Evolutionary conservation across 2,888 invertebrate genomes (phyloP).

Genomic region (Invenusta paracnida): DNA sequence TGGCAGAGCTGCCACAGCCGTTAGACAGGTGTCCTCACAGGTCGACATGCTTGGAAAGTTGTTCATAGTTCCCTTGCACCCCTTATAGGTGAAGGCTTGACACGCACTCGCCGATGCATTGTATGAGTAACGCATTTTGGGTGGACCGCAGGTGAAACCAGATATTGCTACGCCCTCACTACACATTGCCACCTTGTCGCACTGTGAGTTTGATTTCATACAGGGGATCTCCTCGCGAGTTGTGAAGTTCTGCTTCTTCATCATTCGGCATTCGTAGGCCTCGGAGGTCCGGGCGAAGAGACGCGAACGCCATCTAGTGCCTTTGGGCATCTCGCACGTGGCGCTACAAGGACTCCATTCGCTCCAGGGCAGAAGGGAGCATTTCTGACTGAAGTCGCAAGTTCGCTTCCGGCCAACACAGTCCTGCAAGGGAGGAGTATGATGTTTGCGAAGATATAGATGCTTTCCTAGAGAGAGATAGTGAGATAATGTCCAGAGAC

Average conservation of each 20-base stretch:
- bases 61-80: slow-evolving; percentile 82
- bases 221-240: not conserved
- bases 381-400: slow-evolving; percentile 25
- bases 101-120: slow-evolving; percentile 71
- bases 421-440: not conserved
- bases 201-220: not conserved
- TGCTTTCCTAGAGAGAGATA: too few species aligned
- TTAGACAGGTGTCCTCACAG: not conserved
- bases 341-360: slow-evolving; percentile 39
- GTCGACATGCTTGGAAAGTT: slow-evolving; percentile 68
- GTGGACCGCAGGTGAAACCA: not conserved
- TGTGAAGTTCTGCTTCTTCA: slow-evolving; percentile 1
- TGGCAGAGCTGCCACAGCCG: not conserved
- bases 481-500: too few species aligned
- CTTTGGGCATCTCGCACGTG: slow-evolving; percentile 27
- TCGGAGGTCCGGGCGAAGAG: slow-evolving; percentile 30
- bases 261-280: not conserved
- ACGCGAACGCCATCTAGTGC: not conserved
- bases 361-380: slow-evolving; percentile 28
- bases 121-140: slow-evolving; percentile 69
- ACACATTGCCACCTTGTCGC: not conserved
- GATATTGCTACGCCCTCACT: not conserved
- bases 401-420: slow-evolving; percentile 35
- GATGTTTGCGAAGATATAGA: too few species aligned
- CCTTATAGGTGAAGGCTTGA: slow-evolving; percentile 76